Evolutionary conservation across 2,113 vertebrate genomes (phyloP).

Genomic region (Nothoprocta perdicaria): DNA sequence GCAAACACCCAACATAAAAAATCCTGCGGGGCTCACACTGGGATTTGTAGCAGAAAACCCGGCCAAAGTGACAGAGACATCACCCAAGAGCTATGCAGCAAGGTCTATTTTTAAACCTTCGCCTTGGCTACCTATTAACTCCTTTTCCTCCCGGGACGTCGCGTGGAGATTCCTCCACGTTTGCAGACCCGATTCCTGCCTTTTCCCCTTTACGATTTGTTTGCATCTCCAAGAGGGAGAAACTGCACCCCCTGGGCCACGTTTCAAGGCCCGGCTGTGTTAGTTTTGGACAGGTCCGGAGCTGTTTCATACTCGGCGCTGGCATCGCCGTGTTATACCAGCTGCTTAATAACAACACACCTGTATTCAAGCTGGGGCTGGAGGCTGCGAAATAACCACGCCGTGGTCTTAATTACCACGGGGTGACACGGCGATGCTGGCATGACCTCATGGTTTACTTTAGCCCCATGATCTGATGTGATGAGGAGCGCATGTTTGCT

Average conservation of each 20-base stretch:
- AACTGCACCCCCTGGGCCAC: constrained; percentile 46
- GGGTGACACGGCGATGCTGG: constrained; percentile 57
- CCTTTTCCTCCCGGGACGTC: constrained; percentile 52
- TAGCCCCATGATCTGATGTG: not conserved
- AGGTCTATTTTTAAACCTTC: constrained; percentile 63
- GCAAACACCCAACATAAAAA: constrained; percentile 21
- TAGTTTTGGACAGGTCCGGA: constrained; percentile 69
- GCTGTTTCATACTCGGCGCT: constrained; percentile 56
- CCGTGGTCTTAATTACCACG: constrained; percentile 55
- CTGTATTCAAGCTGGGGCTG: constrained; percentile 58
- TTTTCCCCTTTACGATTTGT: constrained; percentile 73
- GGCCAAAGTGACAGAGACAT: constrained; percentile 45
- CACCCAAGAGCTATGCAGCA: constrained; percentile 54
- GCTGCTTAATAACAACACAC: constrained; percentile 80
- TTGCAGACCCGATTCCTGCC: constrained; percentile 12
- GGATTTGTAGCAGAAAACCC: constrained; percentile 3
- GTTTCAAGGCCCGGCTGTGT: constrained; percentile 49
- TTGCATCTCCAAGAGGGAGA: constrained; percentile 68
- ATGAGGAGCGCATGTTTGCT: constrained; percentile 60
- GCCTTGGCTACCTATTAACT: constrained; percentile 58
- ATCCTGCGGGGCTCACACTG: not conserved
- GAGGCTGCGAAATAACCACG: constrained; percentile 37
- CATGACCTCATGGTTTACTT: constrained; percentile 78
- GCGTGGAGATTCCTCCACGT: constrained; percentile 11
- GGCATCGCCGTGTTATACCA: constrained; percentile 76